Evolutionary conservation across 2,888 invertebrate species (phyloP).

Genomic region (Ashinkailepas kermadecensis): DNA sequence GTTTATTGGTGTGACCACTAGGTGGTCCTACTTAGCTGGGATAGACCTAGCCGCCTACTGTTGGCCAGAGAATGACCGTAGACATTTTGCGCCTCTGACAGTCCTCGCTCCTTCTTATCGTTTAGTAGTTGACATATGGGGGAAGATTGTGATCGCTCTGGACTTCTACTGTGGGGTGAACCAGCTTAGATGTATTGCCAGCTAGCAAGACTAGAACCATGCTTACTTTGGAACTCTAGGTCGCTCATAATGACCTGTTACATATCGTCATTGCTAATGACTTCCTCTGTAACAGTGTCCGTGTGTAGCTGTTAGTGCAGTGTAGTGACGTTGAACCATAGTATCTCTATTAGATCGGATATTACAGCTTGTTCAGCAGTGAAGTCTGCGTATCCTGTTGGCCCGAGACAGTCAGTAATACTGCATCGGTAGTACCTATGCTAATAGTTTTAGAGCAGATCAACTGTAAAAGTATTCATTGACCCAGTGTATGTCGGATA

Average conservation of each 20-base stretch:
- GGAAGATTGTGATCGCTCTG: background rate
- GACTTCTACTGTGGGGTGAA: background rate
- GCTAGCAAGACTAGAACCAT: background rate
- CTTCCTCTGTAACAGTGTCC: background rate
- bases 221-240: background rate
- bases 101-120: background rate
- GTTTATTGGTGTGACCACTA: background rate
- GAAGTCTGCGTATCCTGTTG: no score
- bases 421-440: no score
- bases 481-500: no score
- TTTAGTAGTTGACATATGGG: background rate
- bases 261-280: background rate
- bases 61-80: background rate
- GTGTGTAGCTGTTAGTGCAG: conserved; percentile 1
- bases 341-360: background rate
- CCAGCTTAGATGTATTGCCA: background rate
- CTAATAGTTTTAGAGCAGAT: no score
- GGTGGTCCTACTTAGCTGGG: background rate
- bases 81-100: background rate
- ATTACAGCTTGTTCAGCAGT: no score
- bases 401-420: no score
- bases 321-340: background rate
- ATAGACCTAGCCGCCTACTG: background rate
- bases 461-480: no score
- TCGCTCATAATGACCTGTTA: background rate